Evolutionary conservation across 2,888 invertebrate species (phyloP), one percentile per base, ranked within the genome.

Genomic region (Agrilus biguttatus): DNA sequence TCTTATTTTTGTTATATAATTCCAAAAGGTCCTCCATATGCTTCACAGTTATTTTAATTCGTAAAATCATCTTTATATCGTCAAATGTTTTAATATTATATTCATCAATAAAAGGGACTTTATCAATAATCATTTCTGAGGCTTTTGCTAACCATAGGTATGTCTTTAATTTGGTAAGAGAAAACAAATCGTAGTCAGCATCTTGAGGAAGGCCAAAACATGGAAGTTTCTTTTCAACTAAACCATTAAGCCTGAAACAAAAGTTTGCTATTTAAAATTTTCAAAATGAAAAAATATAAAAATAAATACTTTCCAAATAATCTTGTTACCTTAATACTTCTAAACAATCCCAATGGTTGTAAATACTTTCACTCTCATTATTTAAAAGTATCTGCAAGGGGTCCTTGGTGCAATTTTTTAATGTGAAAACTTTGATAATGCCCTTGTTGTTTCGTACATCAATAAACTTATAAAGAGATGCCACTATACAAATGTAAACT

Each of bases 311-410:
- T n/a, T n/a, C n/a, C 2, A 23, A 8, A 23, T 28, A 10, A 28
- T 28, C 1, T 10, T 40, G 40, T 45, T 49, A 62, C 63, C 64
- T 57, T 33, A 62, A 49, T 19, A 56, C 49, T 51, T 65, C 65
- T 19, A 65, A 56, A 47, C 62, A 63, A 46, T 65, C 65, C 62
- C 61, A 62, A 49, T 57, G 55, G 28, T 55, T 50, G 34, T 44
- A 43, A 37, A 65, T 51, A 45, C 51, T 58, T 19, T 51, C 51
- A 14, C 47, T 51, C n/a, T 46, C 39, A 45, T 60, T 60, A 6
- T 55, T 48, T 54, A 59, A 53, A 14, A 65, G 45, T 35, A 56
- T 41, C 33, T 56, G 46, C 14, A 63, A 51, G 2, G 61, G 59
- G 43, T 63, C 53, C 39, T 54, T 45, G 5, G 45, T 23, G 8